These are phyloP conservation scores for Centropyge bicolor DNA, from an alignment of 2,797 vertebrate species.

Conservation along the genomic window DNA sequence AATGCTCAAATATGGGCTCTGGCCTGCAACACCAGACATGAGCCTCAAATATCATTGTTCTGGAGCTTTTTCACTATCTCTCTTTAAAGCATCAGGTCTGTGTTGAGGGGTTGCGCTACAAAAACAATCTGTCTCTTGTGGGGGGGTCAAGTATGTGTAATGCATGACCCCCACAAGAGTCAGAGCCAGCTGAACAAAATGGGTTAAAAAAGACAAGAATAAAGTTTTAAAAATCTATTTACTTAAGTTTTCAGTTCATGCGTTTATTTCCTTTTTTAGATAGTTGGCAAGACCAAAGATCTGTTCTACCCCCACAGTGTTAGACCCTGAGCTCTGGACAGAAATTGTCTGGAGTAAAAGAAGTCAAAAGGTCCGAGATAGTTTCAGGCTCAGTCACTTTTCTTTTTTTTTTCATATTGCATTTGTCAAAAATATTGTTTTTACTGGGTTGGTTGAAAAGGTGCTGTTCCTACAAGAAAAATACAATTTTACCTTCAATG, in stretches of 20 bases:
- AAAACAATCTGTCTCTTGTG: neutral
- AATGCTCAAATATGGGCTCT: slow-evolving; percentile 5
- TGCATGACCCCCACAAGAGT: too few relatives aligned
- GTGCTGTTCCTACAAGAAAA: too few relatives aligned
- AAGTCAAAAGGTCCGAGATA: too few relatives aligned
- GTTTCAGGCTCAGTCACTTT: too few relatives aligned
- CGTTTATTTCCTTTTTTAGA: neutral
- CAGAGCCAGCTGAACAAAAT: neutral
- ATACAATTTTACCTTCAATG: too few relatives aligned
- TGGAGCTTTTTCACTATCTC: neutral
- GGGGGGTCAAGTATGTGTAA: neutral
- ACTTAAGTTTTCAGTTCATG: neutral
- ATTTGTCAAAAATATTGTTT: too few relatives aligned
- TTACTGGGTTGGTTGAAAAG: too few relatives aligned
- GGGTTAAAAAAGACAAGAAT: neutral
- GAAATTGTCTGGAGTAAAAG: too few relatives aligned
- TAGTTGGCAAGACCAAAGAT: too few relatives aligned
- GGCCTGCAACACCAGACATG: slow-evolving; percentile 3
- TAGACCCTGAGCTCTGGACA: too few relatives aligned
- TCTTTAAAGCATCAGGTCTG: neutral
- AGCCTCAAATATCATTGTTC: slow-evolving; percentile 1
- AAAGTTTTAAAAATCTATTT: neutral
- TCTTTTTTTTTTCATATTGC: too few relatives aligned
- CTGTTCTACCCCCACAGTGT: too few relatives aligned
- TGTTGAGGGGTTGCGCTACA: neutral